A percentile compares a stretch with the other conserved stretches of the same genome.
These are phyloP conservation scores for Scyliorhinus canicula DNA, from an alignment of 2,797 vertebrate genomes.

Conservation along the genomic window DNA sequence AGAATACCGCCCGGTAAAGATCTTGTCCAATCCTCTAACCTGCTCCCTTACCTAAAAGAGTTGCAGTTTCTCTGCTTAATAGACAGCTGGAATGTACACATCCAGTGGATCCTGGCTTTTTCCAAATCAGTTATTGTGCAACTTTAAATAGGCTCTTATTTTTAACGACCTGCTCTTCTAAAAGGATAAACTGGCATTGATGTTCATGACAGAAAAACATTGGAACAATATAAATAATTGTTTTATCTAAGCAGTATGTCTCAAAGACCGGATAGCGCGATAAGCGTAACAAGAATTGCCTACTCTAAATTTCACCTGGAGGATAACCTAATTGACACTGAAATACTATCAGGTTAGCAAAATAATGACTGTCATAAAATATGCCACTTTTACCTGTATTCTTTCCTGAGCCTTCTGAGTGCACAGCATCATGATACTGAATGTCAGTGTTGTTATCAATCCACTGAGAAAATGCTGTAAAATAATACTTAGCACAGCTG, in stretches of 20 bases:
- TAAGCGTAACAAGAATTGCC: background rate
- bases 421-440: conserved; percentile 37
- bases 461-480: conserved; percentile 26
- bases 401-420: conserved; percentile 25
- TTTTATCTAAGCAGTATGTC: background rate
- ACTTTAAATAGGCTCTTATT: background rate
- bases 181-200: background rate
- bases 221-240: background rate
- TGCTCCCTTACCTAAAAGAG: background rate
- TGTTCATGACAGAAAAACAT: background rate
- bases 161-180: background rate
- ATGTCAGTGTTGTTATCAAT: conserved; percentile 38
- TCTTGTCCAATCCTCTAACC: background rate
- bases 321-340: background rate
- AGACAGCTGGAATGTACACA: background rate
- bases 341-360: background rate
- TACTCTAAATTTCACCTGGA: background rate
- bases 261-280: background rate
- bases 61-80: background rate
- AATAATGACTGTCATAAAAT: conserved; percentile 3
- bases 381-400: conserved; percentile 18
- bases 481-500: conserved; percentile 38
- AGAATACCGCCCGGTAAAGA: too few relatives aligned
- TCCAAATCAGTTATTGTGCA: background rate
- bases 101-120: background rate